Base-by-base conservation (phyloP, 2,797 vertebrate species). In the Halcyon chelicuti region DNA sequence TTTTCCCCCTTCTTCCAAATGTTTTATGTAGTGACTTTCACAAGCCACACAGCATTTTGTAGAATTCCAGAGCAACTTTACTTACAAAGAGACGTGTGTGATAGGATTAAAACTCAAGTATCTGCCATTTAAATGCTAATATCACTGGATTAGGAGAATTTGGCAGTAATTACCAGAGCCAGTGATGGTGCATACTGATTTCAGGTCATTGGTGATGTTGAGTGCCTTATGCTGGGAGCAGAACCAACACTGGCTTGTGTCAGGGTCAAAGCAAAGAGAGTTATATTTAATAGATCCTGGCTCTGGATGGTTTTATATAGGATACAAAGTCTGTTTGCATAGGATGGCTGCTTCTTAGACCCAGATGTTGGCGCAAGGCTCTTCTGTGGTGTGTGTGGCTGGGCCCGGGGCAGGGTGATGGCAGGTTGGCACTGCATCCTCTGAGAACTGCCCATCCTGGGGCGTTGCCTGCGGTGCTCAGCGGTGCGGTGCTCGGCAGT, bases 101-200 rank as follows among this genome's bases (percentile, higher is more conserved):
- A 94, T 85, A 93, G 93, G 83, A 93, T 92, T 95, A 81, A 90
- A 94, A 76, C 57, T 86, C 85, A 65, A 94, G 82, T 80, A n/a
- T 72, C 81, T 71, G 68, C 82, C 29, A 83, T 95, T 96, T 94
- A 93, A 94, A 96, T 95, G 92, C 74, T 95, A 94, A 90, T 95
- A 66, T 74, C 37, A 79, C 10, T 87, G 83, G 83, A 92, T 94
- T 85, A 87, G 86, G 80, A 89, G 83, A 84, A 71, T 12, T 94
- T 72, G 84, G 84, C 78, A 55, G 78, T 85, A 82, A 44, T 93
- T 90, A 63, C 26, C 39, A 58, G 49, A 85, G 86, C 60, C 49
- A 61, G 71, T 57, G 88, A 79, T 93, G 92, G 62, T 83, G 88
- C 86, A 80, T 91, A 82, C 55, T 83, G 93, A 93, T 93, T 70